phyloP scores from a whole-genome alignment of 2,113 vertebrate species.

The Takifugu bimaculatus region DNA sequence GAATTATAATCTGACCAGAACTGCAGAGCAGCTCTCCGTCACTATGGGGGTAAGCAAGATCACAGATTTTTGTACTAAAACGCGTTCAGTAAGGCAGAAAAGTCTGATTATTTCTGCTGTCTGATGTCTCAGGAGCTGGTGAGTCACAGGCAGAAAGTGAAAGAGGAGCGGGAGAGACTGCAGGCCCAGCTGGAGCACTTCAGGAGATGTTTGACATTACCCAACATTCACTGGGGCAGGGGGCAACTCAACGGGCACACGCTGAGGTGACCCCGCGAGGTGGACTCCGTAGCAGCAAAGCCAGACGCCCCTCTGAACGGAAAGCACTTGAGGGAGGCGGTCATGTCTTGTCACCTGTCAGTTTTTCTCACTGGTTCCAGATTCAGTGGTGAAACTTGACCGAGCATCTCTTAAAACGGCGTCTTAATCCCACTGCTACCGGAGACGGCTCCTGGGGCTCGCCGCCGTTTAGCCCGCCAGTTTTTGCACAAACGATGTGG shows the following conservation, averaged over 20 bases:
- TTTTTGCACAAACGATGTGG: constrained; percentile 13
- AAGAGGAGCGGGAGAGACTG: constrained; percentile 88
- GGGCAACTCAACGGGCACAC: constrained; percentile 87
- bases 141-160: constrained; percentile 90
- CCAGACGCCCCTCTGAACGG: constrained; percentile 30
- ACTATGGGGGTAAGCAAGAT: constrained; percentile 88
- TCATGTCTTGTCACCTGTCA: constrained; percentile 12
- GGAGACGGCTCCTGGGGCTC: constrained; percentile 29
- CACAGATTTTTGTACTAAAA: background rate
- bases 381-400: constrained; percentile 16
- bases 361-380: constrained; percentile 11
- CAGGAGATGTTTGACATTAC: constrained; percentile 94
- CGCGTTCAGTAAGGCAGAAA: too few species aligned
- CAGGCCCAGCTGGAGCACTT: constrained; percentile 98
- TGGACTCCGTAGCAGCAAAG: constrained; percentile 4
- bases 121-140: constrained; percentile 80
- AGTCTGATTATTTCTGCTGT: background rate
- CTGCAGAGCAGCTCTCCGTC: constrained; percentile 90
- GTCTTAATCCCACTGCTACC: constrained; percentile 18
- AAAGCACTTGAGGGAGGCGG: constrained; percentile 42
- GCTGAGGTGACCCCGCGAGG: constrained; percentile 74
- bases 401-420: constrained; percentile 24
- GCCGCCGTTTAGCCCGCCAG: constrained; percentile 7
- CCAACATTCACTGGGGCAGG: constrained; percentile 87
- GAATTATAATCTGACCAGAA: constrained; percentile 90